Percentiles rank a stretch among this genome's conserved stretches.
phyloP scores from a whole-genome alignment of 64 coral and sea anemone species.

The Actinia tenebrosa region DNA sequence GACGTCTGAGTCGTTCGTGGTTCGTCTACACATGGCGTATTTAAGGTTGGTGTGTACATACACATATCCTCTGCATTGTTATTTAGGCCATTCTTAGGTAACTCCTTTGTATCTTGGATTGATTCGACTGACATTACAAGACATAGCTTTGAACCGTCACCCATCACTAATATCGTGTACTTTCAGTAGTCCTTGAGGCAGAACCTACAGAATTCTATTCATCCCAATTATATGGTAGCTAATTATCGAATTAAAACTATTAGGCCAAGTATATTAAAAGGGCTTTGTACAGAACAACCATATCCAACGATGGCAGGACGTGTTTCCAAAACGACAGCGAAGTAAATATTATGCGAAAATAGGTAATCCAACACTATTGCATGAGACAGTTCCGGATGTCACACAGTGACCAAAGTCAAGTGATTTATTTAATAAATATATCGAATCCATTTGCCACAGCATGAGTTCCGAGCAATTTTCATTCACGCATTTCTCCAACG shows the following conservation, averaged over 20 bases:
- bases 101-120: conserved; percentile 26
- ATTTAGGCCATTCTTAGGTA: conserved; percentile 3
- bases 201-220: not conserved
- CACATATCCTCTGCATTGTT: conserved; percentile 14
- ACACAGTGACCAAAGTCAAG: conserved; percentile 11
- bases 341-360: conserved; percentile 17
- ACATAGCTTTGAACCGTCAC: conserved; percentile 3
- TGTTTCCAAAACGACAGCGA: conserved; percentile 2
- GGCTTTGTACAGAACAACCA: not conserved
- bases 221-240: not conserved
- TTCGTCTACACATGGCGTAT: not conserved
- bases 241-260: not conserved
- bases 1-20: not conserved
- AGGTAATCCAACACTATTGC: conserved; percentile 12
- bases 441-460: not conserved
- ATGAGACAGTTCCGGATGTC: conserved; percentile 5
- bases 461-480: not conserved
- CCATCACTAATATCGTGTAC: not conserved
- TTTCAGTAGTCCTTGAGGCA: not conserved
- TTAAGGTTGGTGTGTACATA: conserved; percentile 14
- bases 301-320: not conserved
- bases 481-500: not conserved
- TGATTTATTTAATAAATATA: conserved; percentile 1
- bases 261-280: not conserved
- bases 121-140: conserved; percentile 18